phyloP scores from a whole-genome alignment of 2,797 vertebrate species.

The Odontamblyopus lacepedii region DNA sequence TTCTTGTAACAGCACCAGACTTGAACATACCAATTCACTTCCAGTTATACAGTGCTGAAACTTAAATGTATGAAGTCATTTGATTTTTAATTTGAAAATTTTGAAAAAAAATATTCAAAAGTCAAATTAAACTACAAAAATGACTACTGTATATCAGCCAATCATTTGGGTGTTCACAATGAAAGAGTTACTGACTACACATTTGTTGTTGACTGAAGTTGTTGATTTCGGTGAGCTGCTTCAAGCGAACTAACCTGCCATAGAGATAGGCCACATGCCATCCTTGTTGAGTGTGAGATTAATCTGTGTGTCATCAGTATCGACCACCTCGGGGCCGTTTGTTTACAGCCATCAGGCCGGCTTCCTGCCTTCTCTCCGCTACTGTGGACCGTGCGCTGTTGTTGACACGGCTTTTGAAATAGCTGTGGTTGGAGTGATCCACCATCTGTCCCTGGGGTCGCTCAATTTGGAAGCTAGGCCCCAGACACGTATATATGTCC shows the following conservation, averaged over 20 bases:
- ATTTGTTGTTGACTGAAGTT: no score
- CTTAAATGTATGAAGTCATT: no score
- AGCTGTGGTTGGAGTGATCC: slow-evolving; percentile 56
- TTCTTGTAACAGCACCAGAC: neutral
- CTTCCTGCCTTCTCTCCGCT: slow-evolving; percentile 35
- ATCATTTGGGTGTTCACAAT: no score
- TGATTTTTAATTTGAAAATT: no score
- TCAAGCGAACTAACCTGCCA: slow-evolving; percentile 16
- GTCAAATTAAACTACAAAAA: no score
- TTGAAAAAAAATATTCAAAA: no score
- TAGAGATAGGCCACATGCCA: slow-evolving; percentile 2
- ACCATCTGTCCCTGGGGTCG: slow-evolving; percentile 64
- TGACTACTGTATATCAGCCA: no score
- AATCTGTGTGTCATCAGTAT: slow-evolving; percentile 26
- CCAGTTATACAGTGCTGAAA: no score
- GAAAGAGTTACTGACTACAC: no score
- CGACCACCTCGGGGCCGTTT: slow-evolving; percentile 38
- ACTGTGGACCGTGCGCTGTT: slow-evolving; percentile 47
- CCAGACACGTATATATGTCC: slow-evolving; percentile 38
- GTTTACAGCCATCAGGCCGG: slow-evolving; percentile 51
- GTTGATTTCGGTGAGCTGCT: neutral
- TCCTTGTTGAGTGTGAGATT: slow-evolving; percentile 1
- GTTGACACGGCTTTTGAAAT: slow-evolving; percentile 72
- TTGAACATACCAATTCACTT: neutral
- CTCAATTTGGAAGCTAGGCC: slow-evolving; percentile 60